Evolutionary conservation across 2,797 vertebrate genomes (phyloP), one percentile per base, ranked within the genome.

Genomic region (Vipera latastei): DNA sequence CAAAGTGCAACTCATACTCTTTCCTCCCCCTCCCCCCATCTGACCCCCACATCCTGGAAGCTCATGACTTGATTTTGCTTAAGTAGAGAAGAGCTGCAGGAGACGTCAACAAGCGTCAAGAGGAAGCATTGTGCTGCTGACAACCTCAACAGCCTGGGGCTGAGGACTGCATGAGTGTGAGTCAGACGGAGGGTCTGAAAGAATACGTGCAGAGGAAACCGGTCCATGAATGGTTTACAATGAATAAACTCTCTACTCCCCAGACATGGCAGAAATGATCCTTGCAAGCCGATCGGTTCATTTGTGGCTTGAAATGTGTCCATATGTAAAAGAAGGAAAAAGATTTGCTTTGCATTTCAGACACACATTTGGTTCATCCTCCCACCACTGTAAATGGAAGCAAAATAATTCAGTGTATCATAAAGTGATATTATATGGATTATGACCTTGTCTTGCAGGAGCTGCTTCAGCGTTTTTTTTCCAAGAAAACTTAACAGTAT

Each of bases 151-250:
- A 26, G 48, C 56, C 22, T 26, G 56, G 48, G 65, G 88, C 53
- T 89, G 86, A 73, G 25, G 2, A 53, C 25, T 20, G 11, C 38
- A 6, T 59, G 69, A 89, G 86, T 6, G 25, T 93, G 92, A 91
- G 90, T 91, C 92, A 93, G 90, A 92, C 78, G 0, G 13, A 56
- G 13, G n/a, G 55, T 38, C 92, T 88, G 89, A 88, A 89, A 60
- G 25, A 48, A 61, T 63, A 83, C 51, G 56, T 85, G 69, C 69
- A n/a, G 86, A 89, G 90, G 55, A 61, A 91, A 61, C 26, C 11
- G 7, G 53, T 44, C 32, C 26, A 14, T 51, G 73, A 32, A 89
- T 60, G 86, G 14, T 93, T 95, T 93, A 88, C 69, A 32, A 61
- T 2, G 55, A 5, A 8, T 90, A 90, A 94, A 92, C 93, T 86